Evolutionary conservation across 2,113 vertebrate genomes (phyloP).

Genomic region (Bungarus multicinctus): DNA sequence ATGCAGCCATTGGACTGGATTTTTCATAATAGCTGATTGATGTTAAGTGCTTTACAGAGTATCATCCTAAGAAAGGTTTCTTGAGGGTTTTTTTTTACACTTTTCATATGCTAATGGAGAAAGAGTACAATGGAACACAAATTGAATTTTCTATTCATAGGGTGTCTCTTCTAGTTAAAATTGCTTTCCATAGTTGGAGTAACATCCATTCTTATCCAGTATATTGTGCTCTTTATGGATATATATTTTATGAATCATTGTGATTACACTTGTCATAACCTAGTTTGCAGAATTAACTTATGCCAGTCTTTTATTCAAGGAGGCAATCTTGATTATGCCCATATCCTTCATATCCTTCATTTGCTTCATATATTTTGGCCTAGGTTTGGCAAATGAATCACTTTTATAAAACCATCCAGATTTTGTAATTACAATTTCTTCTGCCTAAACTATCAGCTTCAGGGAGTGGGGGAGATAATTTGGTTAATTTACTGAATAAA

Average conservation of each 20-base stretch:
- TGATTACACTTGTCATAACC: background rate
- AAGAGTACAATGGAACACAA: background rate
- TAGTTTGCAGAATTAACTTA: background rate
- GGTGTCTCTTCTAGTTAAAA: background rate
- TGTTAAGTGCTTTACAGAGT: background rate
- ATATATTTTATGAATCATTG: background rate
- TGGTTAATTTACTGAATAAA: constrained; percentile 62
- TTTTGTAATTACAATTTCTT: constrained; percentile 52
- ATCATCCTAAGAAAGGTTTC: background rate
- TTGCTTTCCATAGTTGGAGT: background rate
- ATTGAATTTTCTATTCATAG: background rate
- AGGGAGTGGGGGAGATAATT: constrained; percentile 60
- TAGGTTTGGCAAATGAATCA: constrained; percentile 36
- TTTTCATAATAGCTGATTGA: background rate
- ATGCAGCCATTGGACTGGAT: background rate
- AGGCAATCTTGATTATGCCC: background rate
- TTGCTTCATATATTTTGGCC: constrained; percentile 15
- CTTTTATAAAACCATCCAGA: constrained; percentile 39
- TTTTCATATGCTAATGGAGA: background rate
- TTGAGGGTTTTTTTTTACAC: background rate
- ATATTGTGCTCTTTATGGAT: background rate
- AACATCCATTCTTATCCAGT: background rate
- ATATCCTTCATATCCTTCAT: background rate
- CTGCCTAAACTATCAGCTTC: constrained; percentile 48
- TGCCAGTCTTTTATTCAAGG: background rate